phyloP scores from a whole-genome alignment of 2,888 invertebrate genomes.

The Cyclophora punctaria region DNA sequence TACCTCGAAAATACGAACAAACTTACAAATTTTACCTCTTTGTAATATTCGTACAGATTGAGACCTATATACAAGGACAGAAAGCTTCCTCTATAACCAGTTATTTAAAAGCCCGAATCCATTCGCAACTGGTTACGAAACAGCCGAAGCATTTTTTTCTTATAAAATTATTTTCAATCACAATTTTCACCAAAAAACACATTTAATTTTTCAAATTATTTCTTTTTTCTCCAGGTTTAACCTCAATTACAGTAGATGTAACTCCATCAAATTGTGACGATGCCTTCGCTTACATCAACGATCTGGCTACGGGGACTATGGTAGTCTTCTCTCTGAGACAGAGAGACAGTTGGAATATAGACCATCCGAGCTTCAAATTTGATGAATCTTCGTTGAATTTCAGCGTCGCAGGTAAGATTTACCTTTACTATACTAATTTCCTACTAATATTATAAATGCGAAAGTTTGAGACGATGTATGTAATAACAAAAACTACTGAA shows the following conservation, averaged over 20 bases:
- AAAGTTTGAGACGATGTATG: too few species aligned
- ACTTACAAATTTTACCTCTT: too few species aligned
- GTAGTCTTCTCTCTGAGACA: constrained; percentile 75
- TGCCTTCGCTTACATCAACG: constrained; percentile 84
- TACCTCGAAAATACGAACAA: too few species aligned
- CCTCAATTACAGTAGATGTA: constrained; percentile 82
- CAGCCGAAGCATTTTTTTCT: too few species aligned
- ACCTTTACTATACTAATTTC: not conserved
- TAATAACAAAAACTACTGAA: not conserved
- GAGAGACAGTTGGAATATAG: constrained; percentile 78
- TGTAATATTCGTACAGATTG: too few species aligned
- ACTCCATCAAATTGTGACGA: constrained; percentile 73
- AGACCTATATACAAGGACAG: too few species aligned
- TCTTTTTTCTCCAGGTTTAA: constrained; percentile 60
- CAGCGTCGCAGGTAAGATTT: constrained; percentile 69
- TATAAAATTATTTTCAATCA: too few species aligned
- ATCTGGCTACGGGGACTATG: constrained; percentile 77
- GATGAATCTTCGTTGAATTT: constrained; percentile 79
- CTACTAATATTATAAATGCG: not conserved
- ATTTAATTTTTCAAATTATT: too few species aligned
- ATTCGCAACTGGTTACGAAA: too few species aligned
- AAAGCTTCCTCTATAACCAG: too few species aligned
- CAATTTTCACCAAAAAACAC: too few species aligned
- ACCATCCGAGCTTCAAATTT: constrained; percentile 71
- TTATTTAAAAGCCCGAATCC: too few species aligned